Percentiles rank a stretch among this genome's conserved stretches.
Conservation (phyloP, 2,888 invertebrate species). For the Sarcophaga variegata region DNA sequence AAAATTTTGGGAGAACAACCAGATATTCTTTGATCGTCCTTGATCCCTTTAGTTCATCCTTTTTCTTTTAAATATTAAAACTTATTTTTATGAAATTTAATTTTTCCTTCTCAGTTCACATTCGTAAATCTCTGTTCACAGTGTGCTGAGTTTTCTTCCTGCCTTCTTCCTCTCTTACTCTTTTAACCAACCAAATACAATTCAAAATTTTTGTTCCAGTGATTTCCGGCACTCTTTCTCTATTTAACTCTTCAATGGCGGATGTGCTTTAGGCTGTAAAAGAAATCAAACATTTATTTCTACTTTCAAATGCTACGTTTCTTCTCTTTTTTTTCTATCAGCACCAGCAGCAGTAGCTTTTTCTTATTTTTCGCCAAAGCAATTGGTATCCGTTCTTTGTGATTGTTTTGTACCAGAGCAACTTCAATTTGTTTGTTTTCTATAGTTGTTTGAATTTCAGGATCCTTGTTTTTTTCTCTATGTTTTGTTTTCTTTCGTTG, state of each 20-base stretch:
- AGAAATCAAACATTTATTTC: conserved; percentile 56
- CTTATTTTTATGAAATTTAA: no score
- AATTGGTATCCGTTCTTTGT: conserved; percentile 57
- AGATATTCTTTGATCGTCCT: no score
- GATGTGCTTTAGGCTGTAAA: conserved; percentile 70
- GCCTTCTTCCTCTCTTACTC: not conserved
- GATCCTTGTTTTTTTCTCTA: conserved; percentile 20
- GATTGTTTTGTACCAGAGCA: conserved; percentile 47
- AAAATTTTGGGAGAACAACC: no score
- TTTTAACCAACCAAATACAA: not conserved
- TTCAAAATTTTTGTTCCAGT: not conserved
- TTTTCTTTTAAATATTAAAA: no score
- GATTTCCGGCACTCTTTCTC: conserved; percentile 3
- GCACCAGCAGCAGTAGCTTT: no score
- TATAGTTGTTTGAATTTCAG: conserved; percentile 60
- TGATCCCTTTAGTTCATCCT: no score
- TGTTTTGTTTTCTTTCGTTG: conserved; percentile 25
- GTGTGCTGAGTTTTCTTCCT: not conserved
- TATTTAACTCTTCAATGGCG: conserved; percentile 68
- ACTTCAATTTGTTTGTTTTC: conserved; percentile 62
- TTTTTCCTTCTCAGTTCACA: no score
- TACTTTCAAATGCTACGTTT: conserved; percentile 55
- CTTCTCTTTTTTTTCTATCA: not conserved
- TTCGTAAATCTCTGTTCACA: no score
- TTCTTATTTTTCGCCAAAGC: conserved; percentile 28